phyloP scores from a whole-genome alignment of 2,888 invertebrate genomes.

The Tetranychus truncatus region DNA sequence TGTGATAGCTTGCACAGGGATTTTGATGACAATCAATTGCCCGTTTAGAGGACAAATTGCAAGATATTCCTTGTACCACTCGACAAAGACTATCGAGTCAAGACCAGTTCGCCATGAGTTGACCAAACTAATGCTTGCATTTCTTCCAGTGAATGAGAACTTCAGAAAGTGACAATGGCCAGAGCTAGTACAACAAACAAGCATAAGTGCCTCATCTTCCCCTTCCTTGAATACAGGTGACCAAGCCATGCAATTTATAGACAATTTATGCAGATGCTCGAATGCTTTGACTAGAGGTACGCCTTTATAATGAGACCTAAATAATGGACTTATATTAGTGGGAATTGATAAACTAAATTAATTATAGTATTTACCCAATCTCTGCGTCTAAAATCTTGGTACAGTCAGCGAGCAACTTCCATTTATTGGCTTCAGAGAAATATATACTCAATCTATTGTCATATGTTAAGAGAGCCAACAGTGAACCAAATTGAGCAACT shows the following conservation, averaged over 20 bases:
- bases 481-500: background rate
- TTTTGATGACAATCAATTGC: background rate
- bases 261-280: background rate
- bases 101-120: background rate
- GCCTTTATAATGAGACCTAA: background rate
- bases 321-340: background rate
- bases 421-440: background rate
- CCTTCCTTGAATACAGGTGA: background rate
- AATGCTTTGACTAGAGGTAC: background rate
- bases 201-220: background rate
- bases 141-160: background rate
- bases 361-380: background rate
- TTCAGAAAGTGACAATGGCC: conserved; percentile 3
- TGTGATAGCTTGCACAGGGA: background rate
- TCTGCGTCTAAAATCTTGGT: background rate
- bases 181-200: background rate
- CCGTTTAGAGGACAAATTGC: background rate
- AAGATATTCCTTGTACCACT: background rate
- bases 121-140: background rate
- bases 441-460: conserved; percentile 3
- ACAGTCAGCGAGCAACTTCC: background rate
- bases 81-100: background rate
- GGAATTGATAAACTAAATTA: background rate
- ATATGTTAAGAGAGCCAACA: background rate
- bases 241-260: background rate